A percentile compares a stretch with the other conserved stretches of the same genome.
These are phyloP conservation scores for Sterrhoptilus dennistouni DNA, from an alignment of 2,113 vertebrate genomes.

Conservation along the genomic window DNA sequence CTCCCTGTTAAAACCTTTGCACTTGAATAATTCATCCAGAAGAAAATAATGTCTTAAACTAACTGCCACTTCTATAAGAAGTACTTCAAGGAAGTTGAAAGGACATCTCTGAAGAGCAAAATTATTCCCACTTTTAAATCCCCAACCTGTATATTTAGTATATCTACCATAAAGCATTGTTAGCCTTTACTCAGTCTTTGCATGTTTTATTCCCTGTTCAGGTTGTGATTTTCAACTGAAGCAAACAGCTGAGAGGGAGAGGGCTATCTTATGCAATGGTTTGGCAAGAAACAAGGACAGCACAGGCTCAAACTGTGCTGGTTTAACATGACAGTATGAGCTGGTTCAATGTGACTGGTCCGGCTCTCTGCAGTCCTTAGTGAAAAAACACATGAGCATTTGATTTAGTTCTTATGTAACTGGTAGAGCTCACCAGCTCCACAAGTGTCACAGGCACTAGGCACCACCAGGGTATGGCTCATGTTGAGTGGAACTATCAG, in stretches of 20 bases:
- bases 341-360: neutral
- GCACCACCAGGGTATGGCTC: neutral
- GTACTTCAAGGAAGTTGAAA: neutral
- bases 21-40: neutral
- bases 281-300: neutral
- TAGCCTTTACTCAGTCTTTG: neutral
- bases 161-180: neutral
- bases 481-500: neutral
- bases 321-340: neutral
- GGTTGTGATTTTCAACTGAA: neutral
- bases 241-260: neutral
- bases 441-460: neutral
- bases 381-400: neutral
- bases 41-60: neutral
- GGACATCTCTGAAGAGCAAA: neutral
- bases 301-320: neutral
- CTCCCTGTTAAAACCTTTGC: neutral
- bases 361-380: neutral
- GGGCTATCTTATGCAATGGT: neutral
- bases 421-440: neutral
- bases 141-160: neutral
- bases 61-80: neutral
- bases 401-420: neutral
- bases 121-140: neutral
- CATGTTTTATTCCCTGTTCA: neutral